These are phyloP conservation scores for Calyptommatus sinebrachiatus DNA, from an alignment of 2,113 vertebrate species.

Conservation along the genomic window DNA sequence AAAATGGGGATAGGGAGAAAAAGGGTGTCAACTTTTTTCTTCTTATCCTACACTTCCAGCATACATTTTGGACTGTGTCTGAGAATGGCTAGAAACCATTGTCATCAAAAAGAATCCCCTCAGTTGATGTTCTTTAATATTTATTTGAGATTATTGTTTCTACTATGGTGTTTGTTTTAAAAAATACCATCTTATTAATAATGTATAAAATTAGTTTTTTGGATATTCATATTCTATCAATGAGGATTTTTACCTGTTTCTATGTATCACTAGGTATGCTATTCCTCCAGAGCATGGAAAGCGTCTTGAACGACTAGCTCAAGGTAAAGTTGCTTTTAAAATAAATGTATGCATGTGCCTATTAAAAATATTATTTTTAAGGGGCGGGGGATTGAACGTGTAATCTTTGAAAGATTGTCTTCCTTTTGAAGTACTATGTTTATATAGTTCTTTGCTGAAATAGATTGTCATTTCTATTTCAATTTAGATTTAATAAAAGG, in stretches of 20 bases:
- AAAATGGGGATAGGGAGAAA: too few relatives aligned
- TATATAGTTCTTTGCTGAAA: not conserved
- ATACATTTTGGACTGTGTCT: too few relatives aligned
- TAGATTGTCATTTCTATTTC: not conserved
- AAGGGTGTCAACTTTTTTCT: too few relatives aligned
- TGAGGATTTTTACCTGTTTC: conserved; percentile 22
- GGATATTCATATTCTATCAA: not conserved
- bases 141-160: not conserved
- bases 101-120: too few relatives aligned
- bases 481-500: conserved; percentile 1
- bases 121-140: not conserved
- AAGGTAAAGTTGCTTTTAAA: conserved; percentile 76
- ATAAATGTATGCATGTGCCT: not conserved
- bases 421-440: not conserved
- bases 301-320: conserved; percentile 90
- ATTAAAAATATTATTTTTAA: too few relatives aligned
- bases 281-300: conserved; percentile 95
- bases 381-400: too few relatives aligned
- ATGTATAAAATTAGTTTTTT: not conserved
- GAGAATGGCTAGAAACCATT: too few relatives aligned
- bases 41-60: too few relatives aligned
- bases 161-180: not conserved
- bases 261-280: conserved; percentile 85
- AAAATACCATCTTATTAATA: conserved; percentile 11
- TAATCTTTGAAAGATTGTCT: too few relatives aligned